Base-by-base conservation (phyloP, 2,888 invertebrate genomes). In the Zygothrica quintamaculata region DNA sequence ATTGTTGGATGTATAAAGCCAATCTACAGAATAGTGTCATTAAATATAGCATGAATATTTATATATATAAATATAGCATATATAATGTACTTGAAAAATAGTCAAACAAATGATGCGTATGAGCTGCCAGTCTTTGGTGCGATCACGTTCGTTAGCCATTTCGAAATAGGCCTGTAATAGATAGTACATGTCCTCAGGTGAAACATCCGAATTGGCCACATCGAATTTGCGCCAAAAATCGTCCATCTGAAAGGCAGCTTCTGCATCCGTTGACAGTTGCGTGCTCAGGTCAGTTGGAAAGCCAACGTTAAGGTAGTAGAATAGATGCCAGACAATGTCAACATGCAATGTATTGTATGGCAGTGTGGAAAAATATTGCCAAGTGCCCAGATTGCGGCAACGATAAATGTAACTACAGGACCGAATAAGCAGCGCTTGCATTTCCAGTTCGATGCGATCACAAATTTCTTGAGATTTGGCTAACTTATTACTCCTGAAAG, bases 351-450 rank as follows among this genome's bases (percentile, higher is more conserved):
- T 91, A 64, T 92, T 91, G 84, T 94, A 95, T 0, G 96, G 96
- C 74, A 96, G 92, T 13, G 94, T 94, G 9, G 95, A 94, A 75
- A 96, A 93, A 91, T 96, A 96, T 89, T 96, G 96, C 95, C 96
- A 95, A 1, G 95, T 94, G 6, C 95, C 95, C 64, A 95, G 92
- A 85, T 94, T 94, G 42, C 94, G 93, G 0, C 95, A 94, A 1
- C 93, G 93, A 85, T 95, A 94, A 57, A 96, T 93, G 71, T 93
- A 94, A 56, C 93, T 92, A 29, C 94, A 94, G 0, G 95, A 94
- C 50, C 94, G 92, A 26, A 95, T 88, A 58, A 96, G 93, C 73
- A 96, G 93, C 4, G 94, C 93, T 89, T 96, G 95, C 85, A 94
- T 94, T 89, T 96, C 96, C 5, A 93, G 91, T 88, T 94, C 94